phyloP scores from a whole-genome alignment of 2,113 vertebrate species.

The Apaloderma vittatum region DNA sequence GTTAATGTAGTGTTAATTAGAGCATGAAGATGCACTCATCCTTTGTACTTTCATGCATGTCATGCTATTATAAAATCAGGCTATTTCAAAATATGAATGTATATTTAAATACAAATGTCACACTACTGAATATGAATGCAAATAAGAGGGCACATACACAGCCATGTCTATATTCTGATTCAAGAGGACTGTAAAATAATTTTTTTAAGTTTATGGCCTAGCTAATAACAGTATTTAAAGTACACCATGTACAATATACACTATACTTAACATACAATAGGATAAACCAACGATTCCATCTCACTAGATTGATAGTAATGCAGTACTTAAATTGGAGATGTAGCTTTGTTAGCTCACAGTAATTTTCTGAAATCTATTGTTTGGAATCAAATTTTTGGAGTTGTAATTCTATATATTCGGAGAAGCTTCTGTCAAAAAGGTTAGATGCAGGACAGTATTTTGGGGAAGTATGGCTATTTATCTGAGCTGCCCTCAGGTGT shows the following conservation, averaged over 20 bases:
- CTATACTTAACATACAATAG: neutral
- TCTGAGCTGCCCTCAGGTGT: neutral
- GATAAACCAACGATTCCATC: neutral
- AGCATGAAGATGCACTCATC: neutral
- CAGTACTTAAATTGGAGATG: neutral
- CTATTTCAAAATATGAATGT: slow-evolving; percentile 38
- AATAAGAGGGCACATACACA: neutral
- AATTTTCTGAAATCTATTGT: neutral
- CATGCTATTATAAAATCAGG: slow-evolving; percentile 6
- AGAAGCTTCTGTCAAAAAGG: neutral
- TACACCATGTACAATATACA: neutral
- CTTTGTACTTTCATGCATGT: slow-evolving; percentile 52
- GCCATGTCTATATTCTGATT: neutral
- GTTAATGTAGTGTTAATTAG: slow-evolving; percentile 52
- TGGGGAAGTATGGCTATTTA: neutral
- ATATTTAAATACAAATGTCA: slow-evolving; percentile 61
- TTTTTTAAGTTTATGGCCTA: neutral
- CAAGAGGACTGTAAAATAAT: neutral
- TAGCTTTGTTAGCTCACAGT: neutral
- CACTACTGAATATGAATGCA: slow-evolving; percentile 4
- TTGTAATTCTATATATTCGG: neutral
- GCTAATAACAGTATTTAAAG: neutral
- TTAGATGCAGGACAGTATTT: neutral
- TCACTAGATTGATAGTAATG: neutral
- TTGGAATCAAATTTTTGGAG: neutral